phyloP scores from a whole-genome alignment of 2,888 invertebrate genomes.

The Plebejus anna region DNA sequence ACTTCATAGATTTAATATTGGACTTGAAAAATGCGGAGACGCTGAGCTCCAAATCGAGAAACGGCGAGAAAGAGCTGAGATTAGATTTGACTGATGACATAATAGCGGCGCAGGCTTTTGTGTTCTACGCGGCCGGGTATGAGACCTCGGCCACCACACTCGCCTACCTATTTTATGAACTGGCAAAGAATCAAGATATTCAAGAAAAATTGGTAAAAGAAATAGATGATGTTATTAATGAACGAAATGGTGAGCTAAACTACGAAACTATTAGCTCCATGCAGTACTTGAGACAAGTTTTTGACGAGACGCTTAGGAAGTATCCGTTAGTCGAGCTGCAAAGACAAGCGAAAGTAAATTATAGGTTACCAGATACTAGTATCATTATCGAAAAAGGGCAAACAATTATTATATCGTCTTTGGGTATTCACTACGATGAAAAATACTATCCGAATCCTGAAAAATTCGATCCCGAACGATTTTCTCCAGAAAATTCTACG shows the following conservation, averaged over 20 bases:
- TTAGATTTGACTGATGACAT: slow-evolving; percentile 50
- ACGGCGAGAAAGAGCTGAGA: slow-evolving; percentile 38
- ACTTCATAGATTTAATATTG: slow-evolving; percentile 56
- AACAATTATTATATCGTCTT: slow-evolving; percentile 50
- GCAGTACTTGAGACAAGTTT: slow-evolving; percentile 58
- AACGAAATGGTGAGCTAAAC: slow-evolving; percentile 50
- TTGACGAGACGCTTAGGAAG: slow-evolving; percentile 60
- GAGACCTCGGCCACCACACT: slow-evolving; percentile 66
- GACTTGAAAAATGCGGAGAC: slow-evolving; percentile 41
- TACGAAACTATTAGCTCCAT: slow-evolving; percentile 59
- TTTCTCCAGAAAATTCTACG: slow-evolving; percentile 50
- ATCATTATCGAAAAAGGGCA: slow-evolving; percentile 52
- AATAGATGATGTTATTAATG: slow-evolving; percentile 49
- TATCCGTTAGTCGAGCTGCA: slow-evolving; percentile 64
- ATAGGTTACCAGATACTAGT: slow-evolving; percentile 55
- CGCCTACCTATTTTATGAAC: slow-evolving; percentile 52
- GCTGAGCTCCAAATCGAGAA: slow-evolving; percentile 12
- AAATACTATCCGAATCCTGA: slow-evolving; percentile 62
- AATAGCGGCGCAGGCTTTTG: slow-evolving; percentile 60
- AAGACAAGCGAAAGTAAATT: slow-evolving; percentile 50
- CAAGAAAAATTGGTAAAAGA: slow-evolving; percentile 54
- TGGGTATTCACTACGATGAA: slow-evolving; percentile 63
- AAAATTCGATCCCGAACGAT: slow-evolving; percentile 69
- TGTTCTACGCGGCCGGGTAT: slow-evolving; percentile 66
- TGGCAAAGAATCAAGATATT: slow-evolving; percentile 56